These are phyloP conservation scores for Echiichthys vipera DNA, from an alignment of 2,797 vertebrate genomes.

Conservation along the genomic window DNA sequence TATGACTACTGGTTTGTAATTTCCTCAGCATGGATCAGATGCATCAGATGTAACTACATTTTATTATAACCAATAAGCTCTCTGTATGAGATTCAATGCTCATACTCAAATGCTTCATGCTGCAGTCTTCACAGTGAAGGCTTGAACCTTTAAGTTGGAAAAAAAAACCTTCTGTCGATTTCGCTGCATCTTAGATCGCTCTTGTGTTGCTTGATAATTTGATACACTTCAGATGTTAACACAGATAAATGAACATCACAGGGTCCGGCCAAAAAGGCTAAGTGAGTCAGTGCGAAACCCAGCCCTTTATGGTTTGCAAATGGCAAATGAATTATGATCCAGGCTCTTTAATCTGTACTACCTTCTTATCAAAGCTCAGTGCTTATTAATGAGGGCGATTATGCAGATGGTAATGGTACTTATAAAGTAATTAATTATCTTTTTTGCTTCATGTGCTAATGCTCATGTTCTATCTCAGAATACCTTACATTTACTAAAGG, in stretches of 20 bases:
- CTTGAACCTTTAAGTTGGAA: slow-evolving; percentile 34
- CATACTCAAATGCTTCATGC: not conserved
- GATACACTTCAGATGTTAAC: slow-evolving; percentile 68
- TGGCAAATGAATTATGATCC: slow-evolving; percentile 58
- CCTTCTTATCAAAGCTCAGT: slow-evolving; percentile 38
- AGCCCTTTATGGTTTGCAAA: slow-evolving; percentile 54
- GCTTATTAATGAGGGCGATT: slow-evolving; percentile 53
- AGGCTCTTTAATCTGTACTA: slow-evolving; percentile 59
- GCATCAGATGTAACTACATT: not conserved
- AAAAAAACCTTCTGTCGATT: slow-evolving; percentile 18
- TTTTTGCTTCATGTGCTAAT: slow-evolving; percentile 47
- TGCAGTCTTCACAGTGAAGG: not conserved
- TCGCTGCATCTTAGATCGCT: slow-evolving; percentile 1
- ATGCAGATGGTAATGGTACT: slow-evolving; percentile 29
- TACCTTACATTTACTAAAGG: not conserved
- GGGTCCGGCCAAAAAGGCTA: slow-evolving; percentile 32
- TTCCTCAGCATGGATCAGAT: slow-evolving; percentile 2
- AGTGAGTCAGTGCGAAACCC: slow-evolving; percentile 58
- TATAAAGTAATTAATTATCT: slow-evolving; percentile 23
- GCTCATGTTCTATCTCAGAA: not conserved
- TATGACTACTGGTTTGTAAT: slow-evolving; percentile 6
- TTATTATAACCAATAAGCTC: not conserved
- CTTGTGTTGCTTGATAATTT: slow-evolving; percentile 55
- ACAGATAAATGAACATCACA: slow-evolving; percentile 69
- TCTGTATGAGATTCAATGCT: slow-evolving; percentile 28